Evolutionary conservation across 1,140 invertebrate species (phyloP).

Genomic region (Zaprionus africanus): DNA sequence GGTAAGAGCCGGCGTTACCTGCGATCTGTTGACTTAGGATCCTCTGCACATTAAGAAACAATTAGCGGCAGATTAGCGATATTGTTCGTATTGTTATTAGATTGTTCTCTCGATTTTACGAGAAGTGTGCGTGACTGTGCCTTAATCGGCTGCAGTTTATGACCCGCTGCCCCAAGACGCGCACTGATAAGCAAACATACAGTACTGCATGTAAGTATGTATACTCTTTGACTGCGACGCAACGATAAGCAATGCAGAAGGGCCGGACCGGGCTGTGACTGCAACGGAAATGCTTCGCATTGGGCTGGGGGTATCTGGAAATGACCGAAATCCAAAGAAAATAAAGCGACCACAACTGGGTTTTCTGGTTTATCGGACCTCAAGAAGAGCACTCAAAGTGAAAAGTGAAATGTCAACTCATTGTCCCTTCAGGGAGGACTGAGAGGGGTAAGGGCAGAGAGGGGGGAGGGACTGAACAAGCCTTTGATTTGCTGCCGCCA

Average conservation of each 20-base stretch:
- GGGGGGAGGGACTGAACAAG: conserved; percentile 30
- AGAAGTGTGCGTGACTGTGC: conserved; percentile 22
- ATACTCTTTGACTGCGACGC: conserved; percentile 11
- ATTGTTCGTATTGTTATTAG: conserved; percentile 35
- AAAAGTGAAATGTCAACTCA: conserved; percentile 76
- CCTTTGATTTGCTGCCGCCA: conserved; percentile 73
- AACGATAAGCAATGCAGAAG: conserved; percentile 51
- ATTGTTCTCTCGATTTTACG: background rate
- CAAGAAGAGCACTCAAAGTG: conserved; percentile 71
- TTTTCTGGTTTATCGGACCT: conserved; percentile 54
- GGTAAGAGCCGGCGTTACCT: conserved; percentile 48
- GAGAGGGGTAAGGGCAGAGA: background rate
- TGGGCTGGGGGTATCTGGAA: conserved; percentile 19
- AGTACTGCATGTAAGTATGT: background rate
- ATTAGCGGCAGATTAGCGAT: conserved; percentile 71
- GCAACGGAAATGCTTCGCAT: conserved; percentile 51
- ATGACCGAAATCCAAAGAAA: conserved; percentile 29
- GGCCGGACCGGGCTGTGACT: conserved; percentile 15
- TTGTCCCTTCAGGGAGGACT: conserved; percentile 36
- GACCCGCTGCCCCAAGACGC: conserved; percentile 31
- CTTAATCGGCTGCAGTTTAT: conserved; percentile 70
- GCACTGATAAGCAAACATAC: conserved; percentile 50
- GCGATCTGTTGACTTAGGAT: conserved; percentile 40
- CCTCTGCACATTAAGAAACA: conserved; percentile 73
- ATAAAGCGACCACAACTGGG: conserved; percentile 16